phyloP scores from a whole-genome alignment of 2,113 vertebrate species.

The Ia io region DNA sequence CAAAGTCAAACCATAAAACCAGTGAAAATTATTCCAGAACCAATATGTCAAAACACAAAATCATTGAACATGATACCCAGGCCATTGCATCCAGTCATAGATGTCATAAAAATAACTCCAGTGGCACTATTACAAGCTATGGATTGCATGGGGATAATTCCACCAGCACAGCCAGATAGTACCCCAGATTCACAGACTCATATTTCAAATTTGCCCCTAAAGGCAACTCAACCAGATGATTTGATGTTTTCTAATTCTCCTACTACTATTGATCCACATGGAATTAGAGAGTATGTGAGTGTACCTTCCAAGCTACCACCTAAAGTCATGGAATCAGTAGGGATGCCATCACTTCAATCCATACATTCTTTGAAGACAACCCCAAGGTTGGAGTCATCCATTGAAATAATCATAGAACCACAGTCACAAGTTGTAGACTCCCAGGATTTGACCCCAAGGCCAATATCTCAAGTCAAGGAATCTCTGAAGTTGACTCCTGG shows the following conservation, averaged over 20 bases:
- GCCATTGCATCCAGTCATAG: neutral
- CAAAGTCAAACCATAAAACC: conserved; percentile 37
- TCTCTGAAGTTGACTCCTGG: conserved; percentile 22
- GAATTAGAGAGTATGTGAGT: neutral
- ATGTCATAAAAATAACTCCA: conserved; percentile 48
- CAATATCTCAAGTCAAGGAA: conserved; percentile 14
- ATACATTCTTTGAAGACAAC: neutral
- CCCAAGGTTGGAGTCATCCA: neutral
- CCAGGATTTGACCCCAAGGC: neutral
- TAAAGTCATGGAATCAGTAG: conserved; percentile 17
- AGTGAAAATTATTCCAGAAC: neutral
- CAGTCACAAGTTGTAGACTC: conserved; percentile 9
- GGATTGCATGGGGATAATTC: conserved; percentile 41
- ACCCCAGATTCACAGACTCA: neutral
- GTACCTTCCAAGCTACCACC: neutral
- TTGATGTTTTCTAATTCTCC: neutral
- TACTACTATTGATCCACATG: neutral
- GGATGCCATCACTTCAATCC: neutral
- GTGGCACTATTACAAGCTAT: conserved; percentile 48
- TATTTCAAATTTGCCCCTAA: conserved; percentile 13
- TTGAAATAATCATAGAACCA: neutral
- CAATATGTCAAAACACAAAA: conserved; percentile 33
- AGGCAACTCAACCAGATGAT: neutral
- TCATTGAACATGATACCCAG: neutral
- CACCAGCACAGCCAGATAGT: neutral